Evolutionary conservation across 1,140 invertebrate species (phyloP), one percentile per base, ranked within the genome.

Genomic region (Pseudomyrmex dendroicus): DNA sequence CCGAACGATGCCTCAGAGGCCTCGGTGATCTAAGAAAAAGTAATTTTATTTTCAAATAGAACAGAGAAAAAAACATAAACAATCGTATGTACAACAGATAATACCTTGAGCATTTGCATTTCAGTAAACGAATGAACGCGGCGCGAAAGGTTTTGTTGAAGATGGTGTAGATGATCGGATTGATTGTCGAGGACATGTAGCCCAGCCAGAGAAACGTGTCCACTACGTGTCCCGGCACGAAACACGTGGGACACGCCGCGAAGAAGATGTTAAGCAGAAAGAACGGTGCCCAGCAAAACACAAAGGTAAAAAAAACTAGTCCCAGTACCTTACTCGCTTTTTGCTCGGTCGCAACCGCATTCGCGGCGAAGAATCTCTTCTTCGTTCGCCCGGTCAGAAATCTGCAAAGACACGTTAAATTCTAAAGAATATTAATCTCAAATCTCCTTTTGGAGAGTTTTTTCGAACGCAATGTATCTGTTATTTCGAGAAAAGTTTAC

Each of bases 271-370:
- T 98, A 57, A 98, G 94, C 35, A 97, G 94, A 93, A 98, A 98
- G 93, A 98, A 98, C 0, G 98, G 98, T 1, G 97, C 96, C 98
- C 98, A 98, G 90, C 98, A 98, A 4, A 98, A 94, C 13, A 98
- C 98, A 92, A 98, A 98, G 0, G 97, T 97, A 93, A 98, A 97
- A 93, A 98, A 98, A 0, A 98, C 97, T 2, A 98, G 93, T 1
- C 98, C 98, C 1, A 98, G 94, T 0, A 98, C 96, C 93, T 98
- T 98, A 78, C 96, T 97, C 0, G 97, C 97, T 90, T 98, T 98
- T 91, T 98, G 97, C 89, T 98, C 97, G 9, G 97, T 97, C 20
- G 97, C 96, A 0, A 98, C 97, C 0, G 96, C 96, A 89, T 97
- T 97, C 0, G 96, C 96, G 2, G 96, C 96, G 66, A 96, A 84